A percentile compares a stretch with the other conserved stretches of the same genome.
Conservation (phyloP, 2,888 invertebrate genomes). For the Epinotia nisella region DNA sequence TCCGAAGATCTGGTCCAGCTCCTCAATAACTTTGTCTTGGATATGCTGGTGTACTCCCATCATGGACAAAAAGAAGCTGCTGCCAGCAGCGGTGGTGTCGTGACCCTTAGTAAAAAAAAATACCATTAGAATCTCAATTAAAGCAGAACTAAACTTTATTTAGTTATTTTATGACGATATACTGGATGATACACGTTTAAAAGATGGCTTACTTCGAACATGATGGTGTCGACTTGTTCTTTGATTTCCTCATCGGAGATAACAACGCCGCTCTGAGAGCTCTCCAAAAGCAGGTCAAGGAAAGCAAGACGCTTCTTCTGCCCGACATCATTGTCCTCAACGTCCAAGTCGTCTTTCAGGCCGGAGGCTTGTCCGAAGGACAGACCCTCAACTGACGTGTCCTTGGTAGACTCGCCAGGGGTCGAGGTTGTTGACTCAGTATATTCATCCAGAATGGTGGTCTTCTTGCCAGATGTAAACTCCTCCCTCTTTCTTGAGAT, state of each 20-base stretch:
- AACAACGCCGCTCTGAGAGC: slow-evolving; percentile 88
- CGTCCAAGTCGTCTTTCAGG: slow-evolving; percentile 92
- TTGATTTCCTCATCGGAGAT: slow-evolving; percentile 91
- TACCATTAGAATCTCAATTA: background rate
- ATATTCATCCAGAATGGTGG: slow-evolving; percentile 62
- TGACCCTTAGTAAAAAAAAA: slow-evolving; percentile 84
- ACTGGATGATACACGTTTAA: background rate
- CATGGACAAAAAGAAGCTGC: slow-evolving; percentile 91
- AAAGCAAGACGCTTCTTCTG: slow-evolving; percentile 94
- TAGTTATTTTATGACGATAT: background rate
- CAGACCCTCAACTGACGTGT: slow-evolving; percentile 86
- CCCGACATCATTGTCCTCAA: slow-evolving; percentile 91
- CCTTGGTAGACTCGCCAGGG: slow-evolving; percentile 55
- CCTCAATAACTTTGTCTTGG: slow-evolving; percentile 89
- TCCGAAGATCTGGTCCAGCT: slow-evolving; percentile 90
- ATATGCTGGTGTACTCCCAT: slow-evolving; percentile 90
- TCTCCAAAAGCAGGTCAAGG: slow-evolving; percentile 93
- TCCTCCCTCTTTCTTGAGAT: slow-evolving; percentile 91
- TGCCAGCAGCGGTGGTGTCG: slow-evolving; percentile 92
- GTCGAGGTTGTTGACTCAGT: slow-evolving; percentile 46
- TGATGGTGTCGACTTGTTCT: slow-evolving; percentile 93
- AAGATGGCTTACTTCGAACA: slow-evolving; percentile 88
- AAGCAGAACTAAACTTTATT: background rate
- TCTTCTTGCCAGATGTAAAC: slow-evolving; percentile 86
- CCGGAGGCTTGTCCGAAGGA: slow-evolving; percentile 90